Conservation (phyloP, 2,113 vertebrate genomes). For the Todiramphus chloris region DNA sequence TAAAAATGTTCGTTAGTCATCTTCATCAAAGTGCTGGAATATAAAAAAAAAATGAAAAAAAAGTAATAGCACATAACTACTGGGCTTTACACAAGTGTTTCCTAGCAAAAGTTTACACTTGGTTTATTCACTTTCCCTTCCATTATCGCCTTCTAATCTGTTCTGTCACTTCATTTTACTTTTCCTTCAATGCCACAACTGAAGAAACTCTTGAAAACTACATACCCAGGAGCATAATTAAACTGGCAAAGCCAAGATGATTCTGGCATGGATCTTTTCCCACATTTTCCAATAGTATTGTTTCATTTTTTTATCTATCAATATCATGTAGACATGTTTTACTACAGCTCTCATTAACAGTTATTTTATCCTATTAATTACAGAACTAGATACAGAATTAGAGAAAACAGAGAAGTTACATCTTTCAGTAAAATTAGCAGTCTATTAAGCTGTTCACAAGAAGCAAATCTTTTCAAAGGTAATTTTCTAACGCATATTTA, state of each 20-base stretch:
- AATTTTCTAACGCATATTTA: neutral
- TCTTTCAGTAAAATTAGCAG: constrained; percentile 15
- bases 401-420: neutral
- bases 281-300: constrained; percentile 30
- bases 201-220: constrained; percentile 65
- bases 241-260: constrained; percentile 45
- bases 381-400: constrained; percentile 26
- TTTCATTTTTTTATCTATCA: constrained; percentile 7
- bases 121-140: constrained; percentile 67
- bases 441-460: neutral
- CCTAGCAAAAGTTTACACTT: constrained; percentile 65
- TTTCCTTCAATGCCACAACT: constrained; percentile 70
- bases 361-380: constrained; percentile 31
- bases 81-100: constrained; percentile 29
- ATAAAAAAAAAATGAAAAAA: neutral
- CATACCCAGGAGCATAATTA: constrained; percentile 52
- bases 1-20: constrained; percentile 44
- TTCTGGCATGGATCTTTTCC: constrained; percentile 36
- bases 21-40: constrained; percentile 1
- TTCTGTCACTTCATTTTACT: constrained; percentile 68
- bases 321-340: neutral
- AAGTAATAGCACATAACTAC: neutral
- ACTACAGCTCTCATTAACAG: neutral
- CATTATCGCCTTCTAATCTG: constrained; percentile 64
- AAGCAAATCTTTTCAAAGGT: constrained; percentile 36